phyloP scores from a whole-genome alignment of 2,888 invertebrate species.

The Campopleginae sp. region DNA sequence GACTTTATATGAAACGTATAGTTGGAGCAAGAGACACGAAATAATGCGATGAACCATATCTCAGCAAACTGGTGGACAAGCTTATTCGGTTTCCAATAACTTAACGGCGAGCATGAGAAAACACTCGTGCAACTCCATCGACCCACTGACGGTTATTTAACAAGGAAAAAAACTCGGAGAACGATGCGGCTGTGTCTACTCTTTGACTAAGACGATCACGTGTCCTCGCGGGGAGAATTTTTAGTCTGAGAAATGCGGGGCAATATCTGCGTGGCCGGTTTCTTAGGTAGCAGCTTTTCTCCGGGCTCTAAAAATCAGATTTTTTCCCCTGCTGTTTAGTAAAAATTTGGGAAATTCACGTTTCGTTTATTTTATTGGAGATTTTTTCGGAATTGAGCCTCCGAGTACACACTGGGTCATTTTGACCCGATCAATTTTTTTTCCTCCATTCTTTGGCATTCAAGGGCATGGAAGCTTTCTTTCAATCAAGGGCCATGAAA shows the following conservation, averaged over 20 bases:
- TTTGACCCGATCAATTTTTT: too few relatives aligned
- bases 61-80: slow-evolving; percentile 20
- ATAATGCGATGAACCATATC: slow-evolving; percentile 27
- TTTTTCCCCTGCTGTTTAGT: neutral
- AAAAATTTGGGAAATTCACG: too few relatives aligned
- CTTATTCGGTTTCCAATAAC: slow-evolving; percentile 62
- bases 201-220: slow-evolving; percentile 37
- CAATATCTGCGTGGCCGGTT: neutral
- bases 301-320: neutral
- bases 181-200: neutral
- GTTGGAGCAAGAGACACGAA: slow-evolving; percentile 7
- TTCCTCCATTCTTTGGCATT: neutral
- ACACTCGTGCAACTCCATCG: slow-evolving; percentile 9
- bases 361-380: too few relatives aligned
- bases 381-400: too few relatives aligned
- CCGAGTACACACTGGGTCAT: too few relatives aligned
- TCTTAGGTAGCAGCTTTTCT: neutral
- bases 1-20: slow-evolving; percentile 29
- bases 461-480: too few relatives aligned
- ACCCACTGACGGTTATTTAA: neutral
- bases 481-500: too few relatives aligned
- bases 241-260: neutral
- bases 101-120: slow-evolving; percentile 59
- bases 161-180: neutral
- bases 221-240: slow-evolving; percentile 1